Evolutionary conservation across 2,797 vertebrate species (phyloP).

Genomic region (Gephyroberyx darwinii): DNA sequence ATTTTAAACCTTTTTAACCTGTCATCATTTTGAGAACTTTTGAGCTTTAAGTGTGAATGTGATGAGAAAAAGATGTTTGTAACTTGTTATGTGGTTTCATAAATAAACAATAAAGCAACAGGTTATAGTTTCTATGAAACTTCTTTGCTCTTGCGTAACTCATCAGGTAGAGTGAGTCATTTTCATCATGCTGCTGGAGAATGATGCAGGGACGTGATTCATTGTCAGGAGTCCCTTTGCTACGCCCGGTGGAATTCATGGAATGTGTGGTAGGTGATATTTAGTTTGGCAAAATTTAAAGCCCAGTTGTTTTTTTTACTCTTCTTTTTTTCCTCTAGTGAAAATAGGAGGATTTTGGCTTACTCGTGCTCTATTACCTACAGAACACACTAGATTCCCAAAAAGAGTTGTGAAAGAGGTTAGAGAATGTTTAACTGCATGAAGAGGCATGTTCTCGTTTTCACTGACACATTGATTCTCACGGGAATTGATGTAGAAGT

Average conservation of each 20-base stretch:
- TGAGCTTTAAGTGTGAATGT: background rate
- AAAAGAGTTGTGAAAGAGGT: background rate
- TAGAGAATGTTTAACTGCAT: background rate
- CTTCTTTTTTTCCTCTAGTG: background rate
- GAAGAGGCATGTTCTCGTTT: constrained; percentile 1
- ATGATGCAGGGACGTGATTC: background rate
- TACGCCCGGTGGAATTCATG: constrained; percentile 8
- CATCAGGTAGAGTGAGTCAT: constrained; percentile 18
- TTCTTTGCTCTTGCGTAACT: constrained; percentile 27
- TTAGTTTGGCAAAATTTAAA: background rate
- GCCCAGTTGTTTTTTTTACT: background rate
- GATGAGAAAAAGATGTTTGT: background rate
- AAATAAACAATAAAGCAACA: constrained; percentile 58
- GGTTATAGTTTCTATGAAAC: constrained; percentile 58
- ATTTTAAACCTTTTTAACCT: background rate
- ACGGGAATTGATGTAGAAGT: too few species aligned
- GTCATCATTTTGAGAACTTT: background rate
- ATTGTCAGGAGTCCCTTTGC: background rate
- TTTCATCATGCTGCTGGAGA: background rate
- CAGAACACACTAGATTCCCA: background rate
- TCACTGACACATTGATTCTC: too few species aligned
- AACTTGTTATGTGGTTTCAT: constrained; percentile 30
- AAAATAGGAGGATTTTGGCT: background rate
- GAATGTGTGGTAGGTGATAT: constrained; percentile 38
- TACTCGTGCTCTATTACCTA: background rate